phyloP scores from a whole-genome alignment of 2,797 vertebrate species.

The Aythya fuligula region DNA sequence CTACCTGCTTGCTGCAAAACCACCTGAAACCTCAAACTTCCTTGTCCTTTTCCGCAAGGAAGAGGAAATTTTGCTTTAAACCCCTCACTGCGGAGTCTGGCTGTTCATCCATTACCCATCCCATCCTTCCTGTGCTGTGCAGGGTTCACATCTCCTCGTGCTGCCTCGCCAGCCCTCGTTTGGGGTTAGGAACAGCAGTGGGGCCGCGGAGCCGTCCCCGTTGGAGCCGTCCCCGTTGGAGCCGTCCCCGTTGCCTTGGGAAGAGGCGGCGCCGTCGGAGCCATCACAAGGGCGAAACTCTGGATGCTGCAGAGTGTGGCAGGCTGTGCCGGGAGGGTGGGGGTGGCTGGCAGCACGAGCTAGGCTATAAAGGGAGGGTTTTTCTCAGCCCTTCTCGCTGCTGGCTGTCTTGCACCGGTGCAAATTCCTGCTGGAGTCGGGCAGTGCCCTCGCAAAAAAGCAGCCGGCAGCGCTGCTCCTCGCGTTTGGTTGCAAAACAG shows the following conservation, averaged over 20 bases:
- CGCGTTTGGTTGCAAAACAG: not conserved
- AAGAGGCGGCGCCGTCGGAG: not conserved
- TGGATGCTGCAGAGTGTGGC: conserved; percentile 25
- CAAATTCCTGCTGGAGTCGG: not conserved
- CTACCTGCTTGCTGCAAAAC: not conserved
- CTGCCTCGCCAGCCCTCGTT: not conserved
- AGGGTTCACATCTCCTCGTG: not conserved
- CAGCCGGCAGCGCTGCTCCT: not conserved
- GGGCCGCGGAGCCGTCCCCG: not conserved
- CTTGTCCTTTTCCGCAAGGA: not conserved
- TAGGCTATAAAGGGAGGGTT: conserved; percentile 17
- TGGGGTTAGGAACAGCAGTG: not conserved
- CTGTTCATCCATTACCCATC: not conserved
- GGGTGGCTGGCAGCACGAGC: conserved; percentile 29
- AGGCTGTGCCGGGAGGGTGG: not conserved
- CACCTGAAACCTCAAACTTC: not conserved
- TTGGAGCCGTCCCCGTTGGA: not conserved
- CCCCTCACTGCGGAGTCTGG: not conserved
- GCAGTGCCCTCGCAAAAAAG: not conserved
- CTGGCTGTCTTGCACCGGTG: not conserved
- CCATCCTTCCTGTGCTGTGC: not conserved
- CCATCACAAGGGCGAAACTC: not conserved
- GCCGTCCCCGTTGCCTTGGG: not conserved
- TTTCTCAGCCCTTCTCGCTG: conserved; percentile 26
- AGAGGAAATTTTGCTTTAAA: not conserved